A percentile compares a stretch with the other conserved stretches of the same genome.
phyloP scores from a whole-genome alignment of 2,888 invertebrate genomes.

The Papilio protenor region DNA sequence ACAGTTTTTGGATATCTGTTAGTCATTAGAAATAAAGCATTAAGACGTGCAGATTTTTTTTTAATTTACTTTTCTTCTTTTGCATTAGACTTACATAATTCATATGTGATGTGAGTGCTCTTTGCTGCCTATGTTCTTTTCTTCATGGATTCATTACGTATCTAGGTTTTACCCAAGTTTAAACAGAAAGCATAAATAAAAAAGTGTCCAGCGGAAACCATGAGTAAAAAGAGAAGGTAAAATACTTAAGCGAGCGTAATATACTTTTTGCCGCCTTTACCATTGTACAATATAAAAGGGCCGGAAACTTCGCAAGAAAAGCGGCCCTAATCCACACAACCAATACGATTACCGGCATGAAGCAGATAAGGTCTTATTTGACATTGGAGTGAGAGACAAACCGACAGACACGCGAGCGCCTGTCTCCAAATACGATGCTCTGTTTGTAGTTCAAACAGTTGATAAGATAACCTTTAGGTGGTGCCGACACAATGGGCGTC shows the following conservation, averaged over 20 bases:
- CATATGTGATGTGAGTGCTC: background rate
- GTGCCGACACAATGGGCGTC: constrained; percentile 79
- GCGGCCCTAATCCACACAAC: constrained; percentile 60
- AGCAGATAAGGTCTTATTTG: constrained; percentile 63
- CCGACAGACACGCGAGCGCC: constrained; percentile 80
- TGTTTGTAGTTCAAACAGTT: constrained; percentile 78
- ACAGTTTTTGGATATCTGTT: too few species aligned
- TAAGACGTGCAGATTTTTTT: too few species aligned
- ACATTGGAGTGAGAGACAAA: constrained; percentile 62
- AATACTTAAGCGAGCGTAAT: background rate
- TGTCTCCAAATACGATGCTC: constrained; percentile 73
- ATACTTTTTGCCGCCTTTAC: constrained; percentile 35
- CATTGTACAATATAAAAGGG: constrained; percentile 48
- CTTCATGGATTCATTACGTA: background rate
- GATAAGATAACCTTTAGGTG: constrained; percentile 82
- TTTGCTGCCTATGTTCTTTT: background rate
- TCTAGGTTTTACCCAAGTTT: background rate
- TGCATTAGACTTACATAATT: too few species aligned
- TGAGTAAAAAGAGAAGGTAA: background rate
- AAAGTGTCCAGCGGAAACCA: background rate
- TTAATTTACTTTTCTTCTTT: too few species aligned
- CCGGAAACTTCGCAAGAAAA: constrained; percentile 71
- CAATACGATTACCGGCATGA: constrained; percentile 71
- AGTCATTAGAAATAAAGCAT: too few species aligned
- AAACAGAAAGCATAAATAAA: background rate